Conservation (phyloP, 2,888 invertebrate species). For the Maniola hyperantus region DNA sequence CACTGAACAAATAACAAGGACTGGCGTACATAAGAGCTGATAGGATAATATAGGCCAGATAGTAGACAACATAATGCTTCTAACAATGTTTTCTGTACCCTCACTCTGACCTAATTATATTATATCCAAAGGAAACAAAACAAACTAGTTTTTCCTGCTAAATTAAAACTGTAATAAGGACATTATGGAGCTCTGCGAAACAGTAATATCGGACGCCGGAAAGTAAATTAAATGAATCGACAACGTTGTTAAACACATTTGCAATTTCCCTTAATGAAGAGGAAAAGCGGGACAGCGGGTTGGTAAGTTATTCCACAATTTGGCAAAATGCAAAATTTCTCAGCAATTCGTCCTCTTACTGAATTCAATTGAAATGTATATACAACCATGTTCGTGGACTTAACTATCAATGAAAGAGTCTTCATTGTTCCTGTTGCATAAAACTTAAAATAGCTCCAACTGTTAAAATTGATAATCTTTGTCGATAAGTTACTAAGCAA, state of each 20-base stretch:
- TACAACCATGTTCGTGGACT: background rate
- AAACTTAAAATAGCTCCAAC: no score
- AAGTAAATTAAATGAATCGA: background rate
- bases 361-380: background rate
- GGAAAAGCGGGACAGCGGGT: background rate
- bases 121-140: constrained; percentile 17
- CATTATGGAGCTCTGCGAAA: background rate
- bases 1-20: constrained; percentile 8
- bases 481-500: no score
- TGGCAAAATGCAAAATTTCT: background rate
- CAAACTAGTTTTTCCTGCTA: background rate
- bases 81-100: constrained; percentile 10
- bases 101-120: constrained; percentile 18
- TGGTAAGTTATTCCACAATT: background rate
- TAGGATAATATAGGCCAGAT: constrained; percentile 19
- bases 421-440: no score
- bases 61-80: constrained; percentile 15
- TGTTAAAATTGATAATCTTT: no score
- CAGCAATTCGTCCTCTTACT: background rate
- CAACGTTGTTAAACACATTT: background rate
- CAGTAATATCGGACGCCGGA: background rate
- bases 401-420: no score
- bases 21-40: constrained; percentile 6
- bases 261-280: background rate
- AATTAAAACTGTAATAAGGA: constrained; percentile 1